Evolutionary conservation across 2,888 invertebrate species (phyloP).

Genomic region (Orthosia gothica): DNA sequence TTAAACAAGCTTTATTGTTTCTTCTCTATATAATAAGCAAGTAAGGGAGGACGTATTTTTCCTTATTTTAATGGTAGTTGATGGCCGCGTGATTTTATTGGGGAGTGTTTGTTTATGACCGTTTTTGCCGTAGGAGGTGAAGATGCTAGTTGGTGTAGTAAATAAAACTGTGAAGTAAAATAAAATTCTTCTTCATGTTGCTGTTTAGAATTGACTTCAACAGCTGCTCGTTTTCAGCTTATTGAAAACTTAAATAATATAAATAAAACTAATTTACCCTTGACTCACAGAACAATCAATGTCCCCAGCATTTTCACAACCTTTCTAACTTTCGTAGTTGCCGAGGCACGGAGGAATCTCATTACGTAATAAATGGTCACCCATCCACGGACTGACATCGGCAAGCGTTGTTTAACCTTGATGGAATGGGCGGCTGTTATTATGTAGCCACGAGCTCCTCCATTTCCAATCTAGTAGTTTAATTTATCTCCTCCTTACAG

Average conservation of each 20-base stretch:
- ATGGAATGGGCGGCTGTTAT: too few relatives aligned
- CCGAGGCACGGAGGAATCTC: too few relatives aligned
- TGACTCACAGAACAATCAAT: background rate
- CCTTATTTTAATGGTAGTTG: slow-evolving; percentile 56
- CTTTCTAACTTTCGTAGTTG: too few relatives aligned
- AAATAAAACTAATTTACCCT: background rate
- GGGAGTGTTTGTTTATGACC: slow-evolving; percentile 38
- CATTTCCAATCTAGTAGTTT: background rate
- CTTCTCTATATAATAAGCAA: slow-evolving; percentile 76
- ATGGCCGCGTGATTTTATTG: slow-evolving; percentile 53
- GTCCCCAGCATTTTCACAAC: too few relatives aligned
- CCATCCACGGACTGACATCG: too few relatives aligned
- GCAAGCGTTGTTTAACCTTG: too few relatives aligned
- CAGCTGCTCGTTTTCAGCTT: too few relatives aligned
- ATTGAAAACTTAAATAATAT: too few relatives aligned
- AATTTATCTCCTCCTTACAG: background rate
- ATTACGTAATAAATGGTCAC: too few relatives aligned
- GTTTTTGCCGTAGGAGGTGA: background rate
- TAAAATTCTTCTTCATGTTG: background rate
- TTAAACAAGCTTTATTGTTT: slow-evolving; percentile 86
- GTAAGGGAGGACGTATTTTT: slow-evolving; percentile 51
- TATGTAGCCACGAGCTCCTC: too few relatives aligned
- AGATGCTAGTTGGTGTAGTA: too few relatives aligned
- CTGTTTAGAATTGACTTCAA: too few relatives aligned
- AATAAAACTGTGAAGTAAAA: background rate